A percentile compares a stretch with the other conserved stretches of the same genome.
phyloP scores from a whole-genome alignment of 1,140 invertebrate genomes.

The Idris sp. region DNA sequence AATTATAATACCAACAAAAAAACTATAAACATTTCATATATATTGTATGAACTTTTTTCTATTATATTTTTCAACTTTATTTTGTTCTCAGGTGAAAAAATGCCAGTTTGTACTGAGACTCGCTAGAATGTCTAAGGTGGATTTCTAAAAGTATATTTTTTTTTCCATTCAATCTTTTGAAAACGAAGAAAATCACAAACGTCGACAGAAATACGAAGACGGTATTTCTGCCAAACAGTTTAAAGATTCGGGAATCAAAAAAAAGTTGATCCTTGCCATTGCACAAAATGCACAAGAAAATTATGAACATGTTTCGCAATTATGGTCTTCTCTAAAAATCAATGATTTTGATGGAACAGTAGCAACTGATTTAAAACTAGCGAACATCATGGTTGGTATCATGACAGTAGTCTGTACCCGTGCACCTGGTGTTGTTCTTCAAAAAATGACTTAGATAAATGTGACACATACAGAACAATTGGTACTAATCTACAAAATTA shows the following conservation, averaged over 20 bases:
- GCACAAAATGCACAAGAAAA: constrained; percentile 31
- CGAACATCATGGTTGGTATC: constrained; percentile 24
- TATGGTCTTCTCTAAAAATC: constrained; percentile 22
- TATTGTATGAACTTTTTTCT: no score
- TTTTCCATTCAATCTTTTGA: constrained; percentile 26
- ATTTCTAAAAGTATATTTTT: constrained; percentile 35
- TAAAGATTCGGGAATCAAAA: constrained; percentile 36
- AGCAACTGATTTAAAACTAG: no score
- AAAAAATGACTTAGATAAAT: constrained; percentile 11
- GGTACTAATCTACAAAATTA: constrained; percentile 21
- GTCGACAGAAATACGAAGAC: constrained; percentile 27
- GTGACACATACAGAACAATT: constrained; percentile 4
- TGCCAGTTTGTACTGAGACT: no score
- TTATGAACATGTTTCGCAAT: constrained; percentile 19
- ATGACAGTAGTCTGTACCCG: constrained; percentile 27
- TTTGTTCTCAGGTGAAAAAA: no score
- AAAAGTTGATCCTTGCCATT: constrained; percentile 18
- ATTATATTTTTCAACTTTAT: no score
- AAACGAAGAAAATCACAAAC: neutral
- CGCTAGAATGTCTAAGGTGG: no score
- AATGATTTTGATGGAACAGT: constrained; percentile 13
- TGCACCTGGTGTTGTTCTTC: constrained; percentile 24
- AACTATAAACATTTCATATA: no score
- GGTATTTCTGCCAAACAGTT: constrained; percentile 25
- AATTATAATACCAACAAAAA: no score